Evolutionary conservation across 2,888 invertebrate species (phyloP).

Genomic region (Sarcophaga rosellei): DNA sequence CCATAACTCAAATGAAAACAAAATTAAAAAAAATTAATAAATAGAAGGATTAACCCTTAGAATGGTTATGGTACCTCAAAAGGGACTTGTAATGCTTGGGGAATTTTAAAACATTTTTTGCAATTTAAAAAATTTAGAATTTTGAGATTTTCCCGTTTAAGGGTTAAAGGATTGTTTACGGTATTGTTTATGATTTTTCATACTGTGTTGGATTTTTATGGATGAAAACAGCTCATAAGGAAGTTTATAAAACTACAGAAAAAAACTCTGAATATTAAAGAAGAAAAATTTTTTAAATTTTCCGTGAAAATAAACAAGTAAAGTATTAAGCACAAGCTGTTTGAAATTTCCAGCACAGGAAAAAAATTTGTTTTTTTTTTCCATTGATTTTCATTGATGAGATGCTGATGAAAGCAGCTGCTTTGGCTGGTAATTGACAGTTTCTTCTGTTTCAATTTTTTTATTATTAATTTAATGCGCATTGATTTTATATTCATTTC

Average conservation of each 20-base stretch:
- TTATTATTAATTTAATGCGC: constrained; percentile 4
- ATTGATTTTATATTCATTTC: neutral
- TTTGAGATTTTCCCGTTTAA: too few relatives aligned
- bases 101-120: too few relatives aligned
- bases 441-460: constrained; percentile 18
- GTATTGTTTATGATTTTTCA: neutral
- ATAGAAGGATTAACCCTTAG: neutral
- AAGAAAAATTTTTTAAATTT: constrained; percentile 35
- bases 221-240: constrained; percentile 38
- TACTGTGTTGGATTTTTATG: too few relatives aligned
- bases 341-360: neutral
- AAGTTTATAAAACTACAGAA: constrained; percentile 43
- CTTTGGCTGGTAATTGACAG: constrained; percentile 51
- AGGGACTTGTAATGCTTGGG: too few relatives aligned
- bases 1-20: constrained; percentile 55
- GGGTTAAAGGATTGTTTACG: neutral
- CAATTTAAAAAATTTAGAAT: too few relatives aligned
- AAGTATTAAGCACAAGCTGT: constrained; percentile 24
- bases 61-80: neutral
- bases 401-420: constrained; percentile 6
- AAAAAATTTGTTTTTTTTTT: neutral
- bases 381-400: constrained; percentile 8
- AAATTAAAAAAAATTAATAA: too few relatives aligned
- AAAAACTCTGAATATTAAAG: constrained; percentile 5
- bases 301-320: constrained; percentile 54